phyloP scores from a whole-genome alignment of 2,888 invertebrate genomes.

The Pinctada fucata region DNA sequence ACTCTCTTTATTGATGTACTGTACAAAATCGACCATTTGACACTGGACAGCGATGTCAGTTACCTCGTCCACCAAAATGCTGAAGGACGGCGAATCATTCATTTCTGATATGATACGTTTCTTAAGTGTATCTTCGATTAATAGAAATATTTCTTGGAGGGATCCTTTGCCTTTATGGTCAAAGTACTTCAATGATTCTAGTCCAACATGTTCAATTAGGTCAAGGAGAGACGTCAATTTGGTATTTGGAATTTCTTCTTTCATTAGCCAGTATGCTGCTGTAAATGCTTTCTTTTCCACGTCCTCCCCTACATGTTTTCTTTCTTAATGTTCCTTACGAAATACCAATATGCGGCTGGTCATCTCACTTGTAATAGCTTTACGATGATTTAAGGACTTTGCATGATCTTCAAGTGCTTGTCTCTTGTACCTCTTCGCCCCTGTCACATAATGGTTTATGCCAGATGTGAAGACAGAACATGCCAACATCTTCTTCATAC shows the following conservation, averaged over 20 bases:
- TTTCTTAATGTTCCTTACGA: constrained; percentile 16
- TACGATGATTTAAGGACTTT: constrained; percentile 11
- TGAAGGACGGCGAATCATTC: constrained; percentile 6
- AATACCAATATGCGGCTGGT: constrained; percentile 7
- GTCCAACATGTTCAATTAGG: constrained; percentile 9
- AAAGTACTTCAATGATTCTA: constrained; percentile 12
- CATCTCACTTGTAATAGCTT: constrained; percentile 18
- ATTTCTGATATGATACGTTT: constrained; percentile 2
- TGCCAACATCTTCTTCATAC: constrained; percentile 14
- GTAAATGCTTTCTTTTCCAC: constrained; percentile 16
- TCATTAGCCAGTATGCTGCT: constrained; percentile 24
- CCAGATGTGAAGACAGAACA: constrained; percentile 22
- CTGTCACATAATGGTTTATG: constrained; percentile 19
- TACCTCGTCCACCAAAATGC: constrained; percentile 1
- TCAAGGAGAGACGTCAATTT: constrained; percentile 4
- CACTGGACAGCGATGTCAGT: constrained; percentile 14
- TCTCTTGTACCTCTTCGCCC: constrained; percentile 18
- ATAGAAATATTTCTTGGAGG: constrained; percentile 22
- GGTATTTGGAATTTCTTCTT: constrained; percentile 17
- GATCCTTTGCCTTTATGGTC: constrained; percentile 16
- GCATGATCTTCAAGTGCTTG: constrained; percentile 17
- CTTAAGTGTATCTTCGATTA: background rate
- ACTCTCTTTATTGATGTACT: constrained; percentile 10
- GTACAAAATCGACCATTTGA: constrained; percentile 20
- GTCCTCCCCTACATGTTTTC: constrained; percentile 14